Conservation (phyloP, 1,140 invertebrate genomes). For the Drosophila ficusphila region DNA sequence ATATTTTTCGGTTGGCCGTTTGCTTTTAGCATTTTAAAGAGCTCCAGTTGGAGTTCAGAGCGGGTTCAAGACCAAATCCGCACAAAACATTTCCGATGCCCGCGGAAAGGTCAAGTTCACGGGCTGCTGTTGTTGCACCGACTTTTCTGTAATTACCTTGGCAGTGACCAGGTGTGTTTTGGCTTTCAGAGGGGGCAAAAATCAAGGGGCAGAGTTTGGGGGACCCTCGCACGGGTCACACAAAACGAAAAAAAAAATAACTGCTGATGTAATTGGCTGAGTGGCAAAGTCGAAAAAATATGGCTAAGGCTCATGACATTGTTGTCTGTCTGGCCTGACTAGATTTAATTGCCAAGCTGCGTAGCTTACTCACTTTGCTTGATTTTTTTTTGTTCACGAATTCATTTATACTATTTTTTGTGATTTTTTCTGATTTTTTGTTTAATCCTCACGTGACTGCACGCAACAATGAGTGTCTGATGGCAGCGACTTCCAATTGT, state of each 20-base stretch:
- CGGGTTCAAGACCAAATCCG: constrained; percentile 33
- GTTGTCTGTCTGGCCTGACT: constrained; percentile 33
- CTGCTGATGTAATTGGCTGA: constrained; percentile 8
- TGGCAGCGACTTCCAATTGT: constrained; percentile 35
- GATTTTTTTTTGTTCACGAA: not conserved
- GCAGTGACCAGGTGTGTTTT: constrained; percentile 43
- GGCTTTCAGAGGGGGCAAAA: not conserved
- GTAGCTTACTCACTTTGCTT: constrained; percentile 51
- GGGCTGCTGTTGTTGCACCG: constrained; percentile 21
- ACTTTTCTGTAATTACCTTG: constrained; percentile 49
- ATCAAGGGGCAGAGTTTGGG: not conserved
- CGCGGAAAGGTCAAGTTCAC: constrained; percentile 56
- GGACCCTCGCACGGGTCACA: constrained; percentile 46
- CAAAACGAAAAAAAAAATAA: constrained; percentile 7
- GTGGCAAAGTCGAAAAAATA: constrained; percentile 32
- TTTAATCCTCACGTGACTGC: constrained; percentile 46
- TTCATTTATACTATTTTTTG: constrained; percentile 21
- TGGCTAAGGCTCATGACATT: constrained; percentile 44
- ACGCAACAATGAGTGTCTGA: constrained; percentile 39
- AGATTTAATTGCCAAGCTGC: constrained; percentile 57
- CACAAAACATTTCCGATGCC: constrained; percentile 41
- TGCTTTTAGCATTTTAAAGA: constrained; percentile 24
- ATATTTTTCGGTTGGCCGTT: constrained; percentile 13
- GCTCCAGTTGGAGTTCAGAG: constrained; percentile 24
- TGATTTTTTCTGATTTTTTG: constrained; percentile 4